phyloP scores from a whole-genome alignment of 2,113 vertebrate species.

The Chionomys nivalis region DNA sequence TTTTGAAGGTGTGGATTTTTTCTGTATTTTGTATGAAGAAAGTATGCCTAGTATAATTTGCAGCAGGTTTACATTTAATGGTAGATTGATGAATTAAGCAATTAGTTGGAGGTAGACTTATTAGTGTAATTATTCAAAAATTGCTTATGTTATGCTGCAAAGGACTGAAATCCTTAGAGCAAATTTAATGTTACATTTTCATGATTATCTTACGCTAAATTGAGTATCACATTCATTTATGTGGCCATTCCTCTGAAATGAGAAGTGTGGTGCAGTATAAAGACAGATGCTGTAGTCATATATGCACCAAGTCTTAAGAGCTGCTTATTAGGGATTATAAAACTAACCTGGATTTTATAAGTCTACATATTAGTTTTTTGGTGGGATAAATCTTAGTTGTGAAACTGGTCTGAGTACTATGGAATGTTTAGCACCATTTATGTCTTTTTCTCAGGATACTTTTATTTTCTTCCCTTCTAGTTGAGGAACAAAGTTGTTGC shows the following conservation, averaged over 20 bases:
- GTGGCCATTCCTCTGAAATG: background rate
- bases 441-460: background rate
- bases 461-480: background rate
- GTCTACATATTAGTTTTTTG: background rate
- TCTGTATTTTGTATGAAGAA: background rate
- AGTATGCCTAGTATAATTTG: background rate
- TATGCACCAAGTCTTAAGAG: background rate
- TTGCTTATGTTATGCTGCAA: background rate
- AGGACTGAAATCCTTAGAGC: background rate
- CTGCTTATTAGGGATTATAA: background rate
- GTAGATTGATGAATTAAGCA: background rate
- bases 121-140: background rate
- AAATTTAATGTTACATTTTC: background rate
- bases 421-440: background rate
- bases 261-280: background rate
- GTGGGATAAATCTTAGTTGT: background rate
- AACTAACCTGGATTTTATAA: background rate
- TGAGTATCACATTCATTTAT: background rate
- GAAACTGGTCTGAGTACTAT: background rate
- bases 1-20: background rate
- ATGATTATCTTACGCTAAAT: background rate
- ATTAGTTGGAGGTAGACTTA: background rate
- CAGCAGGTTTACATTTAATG: background rate
- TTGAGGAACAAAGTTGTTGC: background rate
- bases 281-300: background rate